These are phyloP conservation scores for Drosophila mimetica DNA, from an alignment of 2,888 invertebrate genomes.

Conservation along the genomic window DNA sequence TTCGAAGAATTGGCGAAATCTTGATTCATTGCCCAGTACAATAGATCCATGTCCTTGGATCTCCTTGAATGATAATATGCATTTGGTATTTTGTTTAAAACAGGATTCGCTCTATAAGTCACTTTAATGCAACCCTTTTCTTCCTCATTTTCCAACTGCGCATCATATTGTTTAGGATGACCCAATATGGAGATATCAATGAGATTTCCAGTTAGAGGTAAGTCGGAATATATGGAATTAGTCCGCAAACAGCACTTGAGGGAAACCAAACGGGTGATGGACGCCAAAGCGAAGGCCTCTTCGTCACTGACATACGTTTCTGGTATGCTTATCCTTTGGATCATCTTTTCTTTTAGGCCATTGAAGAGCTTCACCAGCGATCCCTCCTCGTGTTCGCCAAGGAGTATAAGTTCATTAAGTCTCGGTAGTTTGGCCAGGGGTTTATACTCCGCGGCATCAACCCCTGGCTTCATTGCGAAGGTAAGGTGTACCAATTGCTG, in stretches of 20 bases:
- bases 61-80: background rate
- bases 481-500: constrained; percentile 5
- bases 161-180: background rate
- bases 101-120: background rate
- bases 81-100: background rate
- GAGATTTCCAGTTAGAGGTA: background rate
- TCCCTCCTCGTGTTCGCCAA: constrained; percentile 11
- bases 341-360: background rate
- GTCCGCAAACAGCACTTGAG: constrained; percentile 9
- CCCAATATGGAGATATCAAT: background rate
- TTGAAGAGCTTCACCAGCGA: constrained; percentile 5
- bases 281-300: background rate
- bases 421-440: constrained; percentile 1
- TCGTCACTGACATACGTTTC: background rate
- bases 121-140: background rate
- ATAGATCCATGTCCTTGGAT: background rate
- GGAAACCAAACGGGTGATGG: background rate
- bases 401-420: background rate
- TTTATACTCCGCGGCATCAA: constrained; percentile 6
- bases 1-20: background rate
- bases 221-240: background rate
- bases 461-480: constrained; percentile 1
- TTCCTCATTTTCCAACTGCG: background rate
- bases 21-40: background rate
- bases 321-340: constrained; percentile 1